Percentiles rank a stretch among this genome's conserved stretches.
These are phyloP conservation scores for Coracias cyanogaster DNA, from an alignment of 2,797 vertebrate genomes.

Conservation along the genomic window DNA sequence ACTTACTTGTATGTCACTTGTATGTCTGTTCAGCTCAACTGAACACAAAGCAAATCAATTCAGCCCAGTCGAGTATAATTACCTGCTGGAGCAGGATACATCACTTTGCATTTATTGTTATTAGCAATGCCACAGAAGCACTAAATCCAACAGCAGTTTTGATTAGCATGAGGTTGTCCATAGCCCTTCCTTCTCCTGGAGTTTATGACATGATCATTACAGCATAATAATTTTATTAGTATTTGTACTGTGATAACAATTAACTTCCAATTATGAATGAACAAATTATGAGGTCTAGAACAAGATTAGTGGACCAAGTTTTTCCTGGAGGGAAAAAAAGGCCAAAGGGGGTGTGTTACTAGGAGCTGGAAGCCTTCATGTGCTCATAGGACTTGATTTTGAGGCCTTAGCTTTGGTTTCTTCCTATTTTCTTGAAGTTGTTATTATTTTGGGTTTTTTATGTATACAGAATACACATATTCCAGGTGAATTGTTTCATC, in stretches of 20 bases:
- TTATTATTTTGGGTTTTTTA: neutral
- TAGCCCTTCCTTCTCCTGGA: neutral
- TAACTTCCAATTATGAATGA: neutral
- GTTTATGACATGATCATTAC: neutral
- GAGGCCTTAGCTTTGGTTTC: neutral
- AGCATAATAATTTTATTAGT: neutral
- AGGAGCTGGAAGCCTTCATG: neutral
- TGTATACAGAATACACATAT: neutral
- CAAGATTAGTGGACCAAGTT: neutral
- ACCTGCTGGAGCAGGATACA: neutral
- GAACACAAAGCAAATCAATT: conserved; percentile 46
- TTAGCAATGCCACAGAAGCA: neutral
- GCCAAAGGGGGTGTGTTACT: neutral
- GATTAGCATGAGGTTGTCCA: neutral
- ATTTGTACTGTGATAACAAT: neutral
- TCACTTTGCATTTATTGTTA: neutral
- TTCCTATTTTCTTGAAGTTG: neutral
- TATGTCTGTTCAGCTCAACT: conserved; percentile 27
- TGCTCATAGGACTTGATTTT: neutral
- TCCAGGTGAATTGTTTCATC: neutral
- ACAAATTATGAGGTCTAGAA: neutral
- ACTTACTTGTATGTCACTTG: neutral
- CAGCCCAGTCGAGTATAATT: conserved; percentile 36
- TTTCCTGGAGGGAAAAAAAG: neutral
- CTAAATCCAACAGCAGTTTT: neutral